These are phyloP conservation scores for Megalonaias nervosa DNA, from an alignment of 1,140 invertebrate genomes.

Conservation along the genomic window DNA sequence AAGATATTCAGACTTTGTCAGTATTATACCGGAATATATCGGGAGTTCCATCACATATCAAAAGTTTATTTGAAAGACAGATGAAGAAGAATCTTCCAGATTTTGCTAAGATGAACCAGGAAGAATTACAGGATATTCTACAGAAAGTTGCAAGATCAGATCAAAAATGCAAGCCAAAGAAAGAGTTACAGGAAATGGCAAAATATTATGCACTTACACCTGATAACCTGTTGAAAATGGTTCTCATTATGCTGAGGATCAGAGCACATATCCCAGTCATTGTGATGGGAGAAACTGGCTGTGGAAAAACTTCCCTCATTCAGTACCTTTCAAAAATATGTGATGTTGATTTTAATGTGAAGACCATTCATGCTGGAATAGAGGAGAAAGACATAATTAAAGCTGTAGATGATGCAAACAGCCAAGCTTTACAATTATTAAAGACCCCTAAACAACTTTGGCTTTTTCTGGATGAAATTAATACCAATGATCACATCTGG, in stretches of 20 bases:
- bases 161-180: background rate
- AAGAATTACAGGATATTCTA: slow-evolving; percentile 36
- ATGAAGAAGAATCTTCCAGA: slow-evolving; percentile 38
- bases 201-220: slow-evolving; percentile 48
- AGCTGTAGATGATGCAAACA: background rate
- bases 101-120: slow-evolving; percentile 21
- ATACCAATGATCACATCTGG: slow-evolving; percentile 28
- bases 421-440: background rate
- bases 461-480: slow-evolving; percentile 40
- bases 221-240: slow-evolving; percentile 55
- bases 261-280: slow-evolving; percentile 54
- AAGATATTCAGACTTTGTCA: slow-evolving; percentile 49
- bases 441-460: background rate
- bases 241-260: slow-evolving; percentile 46
- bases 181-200: slow-evolving; percentile 13
- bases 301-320: slow-evolving; percentile 58
- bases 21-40: slow-evolving; percentile 37
- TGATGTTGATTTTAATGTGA: slow-evolving; percentile 1
- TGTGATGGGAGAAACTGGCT: slow-evolving; percentile 67
- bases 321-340: slow-evolving; percentile 36
- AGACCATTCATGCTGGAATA: slow-evolving; percentile 33
- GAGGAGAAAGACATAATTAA: slow-evolving; percentile 6
- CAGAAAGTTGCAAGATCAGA: slow-evolving; percentile 30
- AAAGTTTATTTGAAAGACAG: slow-evolving; percentile 45
- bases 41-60: slow-evolving; percentile 38